Conservation (phyloP, 37 sponge, comb jelly and placozoan species). For the Ephydatia muelleri region DNA sequence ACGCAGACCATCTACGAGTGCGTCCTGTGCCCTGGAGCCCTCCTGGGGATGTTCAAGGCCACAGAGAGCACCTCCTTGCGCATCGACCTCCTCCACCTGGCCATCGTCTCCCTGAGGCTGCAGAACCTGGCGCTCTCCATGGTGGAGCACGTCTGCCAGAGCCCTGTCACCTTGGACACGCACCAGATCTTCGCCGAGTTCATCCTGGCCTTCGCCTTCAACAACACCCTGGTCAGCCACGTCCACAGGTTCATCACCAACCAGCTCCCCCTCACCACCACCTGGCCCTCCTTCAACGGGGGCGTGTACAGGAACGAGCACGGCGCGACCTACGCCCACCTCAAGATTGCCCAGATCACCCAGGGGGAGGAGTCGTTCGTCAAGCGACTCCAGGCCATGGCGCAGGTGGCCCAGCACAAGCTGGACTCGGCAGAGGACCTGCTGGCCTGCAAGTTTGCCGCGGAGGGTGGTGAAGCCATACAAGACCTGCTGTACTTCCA, state of each 20-base stretch:
- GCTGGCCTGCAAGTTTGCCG: slow-evolving; percentile 21
- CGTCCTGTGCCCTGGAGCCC: slow-evolving; percentile 17
- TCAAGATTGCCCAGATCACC: slow-evolving; percentile 34
- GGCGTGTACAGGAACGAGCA: slow-evolving; percentile 41
- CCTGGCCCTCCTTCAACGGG: slow-evolving; percentile 49
- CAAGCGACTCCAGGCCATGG: slow-evolving; percentile 31
- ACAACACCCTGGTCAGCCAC: slow-evolving; percentile 28
- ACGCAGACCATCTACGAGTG: slow-evolving; percentile 30
- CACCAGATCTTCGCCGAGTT: slow-evolving; percentile 57
- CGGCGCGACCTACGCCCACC: slow-evolving; percentile 27
- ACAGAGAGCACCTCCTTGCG: slow-evolving; percentile 2
- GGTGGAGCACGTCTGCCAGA: slow-evolving; percentile 62
- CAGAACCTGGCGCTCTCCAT: slow-evolving; percentile 58
- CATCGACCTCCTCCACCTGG: slow-evolving; percentile 55
- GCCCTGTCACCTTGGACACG: slow-evolving; percentile 32
- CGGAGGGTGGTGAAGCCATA: slow-evolving; percentile 5
- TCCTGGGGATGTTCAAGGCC: slow-evolving; percentile 57
- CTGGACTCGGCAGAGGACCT: slow-evolving; percentile 42
- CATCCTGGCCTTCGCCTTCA: slow-evolving; percentile 44
- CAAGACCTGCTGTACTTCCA: slow-evolving; percentile 31
- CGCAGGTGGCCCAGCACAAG: slow-evolving; percentile 49
- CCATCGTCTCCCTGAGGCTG: slow-evolving; percentile 45
- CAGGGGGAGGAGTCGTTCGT: slow-evolving; percentile 21
- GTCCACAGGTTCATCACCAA: slow-evolving; percentile 19
- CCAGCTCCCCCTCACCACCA: slow-evolving; percentile 66